These are phyloP conservation scores for Coelopa pilipes DNA, from an alignment of 2,888 invertebrate species.

Conservation along the genomic window DNA sequence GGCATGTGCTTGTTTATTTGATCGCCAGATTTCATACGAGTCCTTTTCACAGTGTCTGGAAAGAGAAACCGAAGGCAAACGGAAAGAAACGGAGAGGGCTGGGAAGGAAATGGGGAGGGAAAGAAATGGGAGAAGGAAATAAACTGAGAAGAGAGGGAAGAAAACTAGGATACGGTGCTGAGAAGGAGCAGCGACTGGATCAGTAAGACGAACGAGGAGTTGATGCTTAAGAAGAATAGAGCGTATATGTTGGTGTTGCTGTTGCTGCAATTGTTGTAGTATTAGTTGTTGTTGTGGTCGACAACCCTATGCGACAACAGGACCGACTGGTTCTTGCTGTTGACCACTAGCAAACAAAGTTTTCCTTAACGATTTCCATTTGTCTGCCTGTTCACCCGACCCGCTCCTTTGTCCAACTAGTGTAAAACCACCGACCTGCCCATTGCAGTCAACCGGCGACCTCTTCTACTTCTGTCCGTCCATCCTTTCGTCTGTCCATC, in stretches of 20 bases:
- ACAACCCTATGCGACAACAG: not conserved
- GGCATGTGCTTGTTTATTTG: constrained; percentile 29
- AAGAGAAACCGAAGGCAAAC: too few species aligned
- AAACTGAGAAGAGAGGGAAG: not conserved
- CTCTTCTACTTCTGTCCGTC: too few species aligned
- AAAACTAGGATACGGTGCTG: too few species aligned
- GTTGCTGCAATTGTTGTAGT: constrained; percentile 7
- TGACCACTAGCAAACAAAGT: constrained; percentile 34
- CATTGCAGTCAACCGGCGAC: too few species aligned
- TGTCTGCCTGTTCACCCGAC: not conserved
- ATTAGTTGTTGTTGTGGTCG: not conserved
- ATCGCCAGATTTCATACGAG: not conserved
- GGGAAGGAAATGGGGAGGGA: too few species aligned
- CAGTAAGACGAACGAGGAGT: not conserved
- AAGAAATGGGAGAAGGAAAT: too few species aligned
- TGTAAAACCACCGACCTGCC: too few species aligned
- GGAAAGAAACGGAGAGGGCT: too few species aligned
- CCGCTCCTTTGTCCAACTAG: too few species aligned
- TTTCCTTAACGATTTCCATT: constrained; percentile 12
- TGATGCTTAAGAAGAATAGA: not conserved
- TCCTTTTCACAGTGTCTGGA: not conserved
- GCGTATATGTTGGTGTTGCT: constrained; percentile 7
- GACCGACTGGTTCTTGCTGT: not conserved
- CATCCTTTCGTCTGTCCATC: not conserved
- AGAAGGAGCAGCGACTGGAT: too few species aligned